These are phyloP conservation scores for Nesogale talazaci DNA, from an alignment of 2,113 vertebrate genomes.

Conservation along the genomic window DNA sequence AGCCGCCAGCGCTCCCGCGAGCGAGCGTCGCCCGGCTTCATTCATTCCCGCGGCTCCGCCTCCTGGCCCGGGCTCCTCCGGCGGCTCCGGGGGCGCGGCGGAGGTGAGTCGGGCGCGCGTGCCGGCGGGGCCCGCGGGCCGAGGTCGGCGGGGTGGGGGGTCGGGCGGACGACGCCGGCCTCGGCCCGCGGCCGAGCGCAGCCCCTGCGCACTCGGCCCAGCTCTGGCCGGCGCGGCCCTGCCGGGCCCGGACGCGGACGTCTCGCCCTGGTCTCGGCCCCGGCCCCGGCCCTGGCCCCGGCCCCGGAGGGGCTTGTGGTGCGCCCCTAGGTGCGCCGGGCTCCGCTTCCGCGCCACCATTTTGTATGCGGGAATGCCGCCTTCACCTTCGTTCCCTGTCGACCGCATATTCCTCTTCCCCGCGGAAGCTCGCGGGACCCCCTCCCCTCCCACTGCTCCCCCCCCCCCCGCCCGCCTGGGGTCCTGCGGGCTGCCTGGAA, in stretches of 20 bases:
- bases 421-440: not conserved
- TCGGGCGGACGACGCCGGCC: not conserved
- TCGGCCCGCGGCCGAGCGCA: no score
- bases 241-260: not conserved
- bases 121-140: not conserved
- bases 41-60: slow-evolving; percentile 78
- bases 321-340: slow-evolving; percentile 63
- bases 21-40: slow-evolving; percentile 46
- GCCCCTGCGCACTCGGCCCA: not conserved
- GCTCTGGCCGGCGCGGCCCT: not conserved
- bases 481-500: not conserved
- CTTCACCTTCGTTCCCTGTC: no score
- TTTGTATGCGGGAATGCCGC: slow-evolving; percentile 66
- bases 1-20: not conserved
- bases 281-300: not conserved
- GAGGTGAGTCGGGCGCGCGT: slow-evolving; percentile 60
- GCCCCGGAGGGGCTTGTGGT: not conserved
- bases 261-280: not conserved
- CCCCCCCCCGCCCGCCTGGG: no score
- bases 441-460: not conserved
- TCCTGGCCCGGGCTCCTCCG: slow-evolving; percentile 23
- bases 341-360: slow-evolving; percentile 69
- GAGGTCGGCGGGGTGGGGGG: not conserved
- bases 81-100: not conserved
- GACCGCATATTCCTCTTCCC: not conserved